These are phyloP conservation scores for Agriopis leucophaearia DNA, from an alignment of 2,888 invertebrate species.

Conservation along the genomic window DNA sequence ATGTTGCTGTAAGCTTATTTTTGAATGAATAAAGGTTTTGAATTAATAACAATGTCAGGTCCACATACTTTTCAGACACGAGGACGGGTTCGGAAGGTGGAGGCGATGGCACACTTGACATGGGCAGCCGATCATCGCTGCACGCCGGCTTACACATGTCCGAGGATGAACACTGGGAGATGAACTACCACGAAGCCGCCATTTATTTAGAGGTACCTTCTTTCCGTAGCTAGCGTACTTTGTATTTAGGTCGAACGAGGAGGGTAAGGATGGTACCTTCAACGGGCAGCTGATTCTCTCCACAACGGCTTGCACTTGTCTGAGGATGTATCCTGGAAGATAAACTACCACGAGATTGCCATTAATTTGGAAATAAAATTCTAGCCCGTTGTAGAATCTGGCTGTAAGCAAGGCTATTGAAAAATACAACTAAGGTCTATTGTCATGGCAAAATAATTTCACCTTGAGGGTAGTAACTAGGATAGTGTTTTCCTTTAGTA, in stretches of 20 bases:
- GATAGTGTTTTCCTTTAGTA: too few species aligned
- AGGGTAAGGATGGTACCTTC: conserved; percentile 70
- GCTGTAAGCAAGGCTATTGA: too few species aligned
- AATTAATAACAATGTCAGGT: too few species aligned
- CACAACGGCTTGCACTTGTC: conserved; percentile 84
- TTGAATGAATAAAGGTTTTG: too few species aligned
- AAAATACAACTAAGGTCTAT: too few species aligned
- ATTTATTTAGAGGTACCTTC: conserved; percentile 91
- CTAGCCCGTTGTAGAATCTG: too few species aligned
- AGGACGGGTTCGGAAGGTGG: conserved; percentile 72
- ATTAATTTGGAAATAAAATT: conserved; percentile 91
- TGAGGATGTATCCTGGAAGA: conserved; percentile 91
- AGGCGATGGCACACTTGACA: conserved; percentile 84
- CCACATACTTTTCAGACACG: conserved; percentile 58
- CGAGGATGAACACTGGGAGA: conserved; percentile 91
- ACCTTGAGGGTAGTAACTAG: too few species aligned
- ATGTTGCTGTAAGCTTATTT: too few species aligned
- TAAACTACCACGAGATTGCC: conserved; percentile 96
- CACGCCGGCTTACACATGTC: conserved; percentile 84
- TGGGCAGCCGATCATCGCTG: conserved; percentile 88
- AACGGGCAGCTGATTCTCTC: conserved; percentile 89
- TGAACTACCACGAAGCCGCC: conserved; percentile 96
- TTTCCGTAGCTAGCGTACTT: neutral
- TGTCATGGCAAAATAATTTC: too few species aligned
- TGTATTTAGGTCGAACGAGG: too few species aligned